Base-by-base conservation (phyloP, 2,888 invertebrate species). In the Dryobota labecula region DNA sequence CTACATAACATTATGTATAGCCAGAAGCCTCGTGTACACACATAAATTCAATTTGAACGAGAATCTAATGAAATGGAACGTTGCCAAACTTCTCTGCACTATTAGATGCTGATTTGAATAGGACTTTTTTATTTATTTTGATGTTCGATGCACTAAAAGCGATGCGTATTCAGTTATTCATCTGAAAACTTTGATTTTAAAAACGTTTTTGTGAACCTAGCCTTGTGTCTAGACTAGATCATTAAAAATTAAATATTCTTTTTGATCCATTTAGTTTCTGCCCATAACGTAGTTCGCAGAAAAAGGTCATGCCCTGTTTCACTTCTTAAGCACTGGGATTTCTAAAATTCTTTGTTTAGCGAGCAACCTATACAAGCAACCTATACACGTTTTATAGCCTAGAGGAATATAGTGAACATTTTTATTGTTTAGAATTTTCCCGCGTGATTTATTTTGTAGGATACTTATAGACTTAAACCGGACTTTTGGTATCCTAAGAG, bases 41-140 rank as follows among this genome's bases (percentile, higher is more conserved):
- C 69, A 70, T 68, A 73, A 65, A 81, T 83, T 69, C 77, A 82
- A 78, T 82, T 83, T 82, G 33, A 43, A 38, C 18, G 73, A 57
- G 57, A 78, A 51, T 47, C 54, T 68, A 78, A 78, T 82, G 70
- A 83, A 83, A 70, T 84, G 84, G 77, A 72, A 76, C 62, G 56
- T 51, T 60, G 74, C 81, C 81, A 84, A 77, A 72, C 43, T 58
- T 51, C 54, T 54, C 30, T 51, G 24, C 30, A 30, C 43, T 62
- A 56, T 66, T 41, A 20, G 24, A 43, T 43, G 38, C 20, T 53
- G 65, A 68, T 80, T 74, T 70, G 64, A 80, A 68, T 45, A 33
- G 36, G 41, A 30, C 30, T 15, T 76, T 70, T 70, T 66, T 62
- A 58, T 41, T 33, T 18, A 36, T 8, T 45, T 49, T 36, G 0